These are phyloP conservation scores for Candoia aspera DNA, from an alignment of 2,113 vertebrate genomes.

Conservation along the genomic window DNA sequence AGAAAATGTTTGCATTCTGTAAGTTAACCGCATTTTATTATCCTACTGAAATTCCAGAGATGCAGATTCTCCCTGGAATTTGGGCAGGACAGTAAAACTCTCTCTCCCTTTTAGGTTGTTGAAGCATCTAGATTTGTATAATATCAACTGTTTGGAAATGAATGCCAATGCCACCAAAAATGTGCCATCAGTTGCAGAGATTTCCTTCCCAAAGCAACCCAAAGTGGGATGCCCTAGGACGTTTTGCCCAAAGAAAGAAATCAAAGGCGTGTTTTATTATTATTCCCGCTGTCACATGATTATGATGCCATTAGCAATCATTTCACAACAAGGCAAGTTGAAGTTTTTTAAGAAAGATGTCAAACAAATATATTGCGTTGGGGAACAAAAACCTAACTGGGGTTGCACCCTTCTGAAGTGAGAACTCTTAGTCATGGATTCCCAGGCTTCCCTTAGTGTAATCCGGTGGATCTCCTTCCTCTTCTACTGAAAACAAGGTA, in stretches of 20 bases:
- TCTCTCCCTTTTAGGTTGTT: too few species aligned
- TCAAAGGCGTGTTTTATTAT: not conserved
- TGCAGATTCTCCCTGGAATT: too few species aligned
- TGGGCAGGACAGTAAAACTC: too few species aligned
- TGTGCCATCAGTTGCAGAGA: not conserved
- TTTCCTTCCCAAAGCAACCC: not conserved
- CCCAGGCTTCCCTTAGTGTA: not conserved
- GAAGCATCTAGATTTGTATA: too few species aligned
- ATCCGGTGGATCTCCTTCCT: not conserved
- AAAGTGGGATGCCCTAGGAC: not conserved
- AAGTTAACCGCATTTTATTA: not conserved
- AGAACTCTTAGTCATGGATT: not conserved
- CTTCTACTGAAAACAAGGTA: not conserved
- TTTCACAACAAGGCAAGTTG: not conserved
- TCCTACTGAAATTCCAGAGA: not conserved
- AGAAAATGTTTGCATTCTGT: not conserved
- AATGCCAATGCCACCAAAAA: not conserved
- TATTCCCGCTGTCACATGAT: too few species aligned
- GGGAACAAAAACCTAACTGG: not conserved
- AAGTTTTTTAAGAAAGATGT: not conserved
- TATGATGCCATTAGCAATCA: not conserved
- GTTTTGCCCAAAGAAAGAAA: not conserved
- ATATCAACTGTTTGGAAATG: not conserved
- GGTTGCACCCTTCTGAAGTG: not conserved
- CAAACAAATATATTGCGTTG: not conserved